These are phyloP conservation scores for Drosophila prostipennis DNA, from an alignment of 2,888 invertebrate species.

Conservation along the genomic window DNA sequence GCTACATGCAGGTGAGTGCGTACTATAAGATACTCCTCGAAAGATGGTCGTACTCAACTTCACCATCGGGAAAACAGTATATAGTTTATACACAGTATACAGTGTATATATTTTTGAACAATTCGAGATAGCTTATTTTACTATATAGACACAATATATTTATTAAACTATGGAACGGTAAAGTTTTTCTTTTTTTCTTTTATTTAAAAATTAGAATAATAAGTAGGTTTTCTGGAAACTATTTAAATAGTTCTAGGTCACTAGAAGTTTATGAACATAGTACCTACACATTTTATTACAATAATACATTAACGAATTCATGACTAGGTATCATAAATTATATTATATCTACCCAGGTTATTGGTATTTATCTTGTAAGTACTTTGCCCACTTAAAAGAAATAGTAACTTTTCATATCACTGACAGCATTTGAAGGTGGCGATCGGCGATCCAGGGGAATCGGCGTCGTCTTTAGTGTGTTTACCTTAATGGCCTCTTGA, in stretches of 20 bases:
- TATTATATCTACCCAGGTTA: background rate
- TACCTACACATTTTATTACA: too few relatives aligned
- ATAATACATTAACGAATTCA: background rate
- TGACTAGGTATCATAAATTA: background rate
- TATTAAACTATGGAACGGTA: too few relatives aligned
- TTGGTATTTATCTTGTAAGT: background rate
- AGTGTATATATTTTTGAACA: too few relatives aligned
- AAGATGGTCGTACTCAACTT: background rate
- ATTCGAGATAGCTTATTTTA: background rate
- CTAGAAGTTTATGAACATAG: too few relatives aligned
- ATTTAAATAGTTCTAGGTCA: too few relatives aligned
- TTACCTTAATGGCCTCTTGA: conserved; percentile 73
- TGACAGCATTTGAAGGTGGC: background rate
- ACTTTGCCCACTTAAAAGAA: background rate
- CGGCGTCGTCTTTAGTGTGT: conserved; percentile 45
- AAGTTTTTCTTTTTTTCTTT: too few relatives aligned
- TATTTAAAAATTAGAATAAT: too few relatives aligned
- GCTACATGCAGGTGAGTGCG: conserved; percentile 87
- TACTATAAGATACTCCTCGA: conserved; percentile 26
- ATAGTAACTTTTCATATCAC: conserved; percentile 14
- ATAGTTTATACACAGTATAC: too few relatives aligned
- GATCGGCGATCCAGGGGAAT: conserved; percentile 4
- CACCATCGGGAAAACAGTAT: background rate
- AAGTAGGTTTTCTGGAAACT: too few relatives aligned
- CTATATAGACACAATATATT: too few relatives aligned